Evolutionary conservation across 2,113 vertebrate genomes (phyloP).

Genomic region (Heterochromis multidens): DNA sequence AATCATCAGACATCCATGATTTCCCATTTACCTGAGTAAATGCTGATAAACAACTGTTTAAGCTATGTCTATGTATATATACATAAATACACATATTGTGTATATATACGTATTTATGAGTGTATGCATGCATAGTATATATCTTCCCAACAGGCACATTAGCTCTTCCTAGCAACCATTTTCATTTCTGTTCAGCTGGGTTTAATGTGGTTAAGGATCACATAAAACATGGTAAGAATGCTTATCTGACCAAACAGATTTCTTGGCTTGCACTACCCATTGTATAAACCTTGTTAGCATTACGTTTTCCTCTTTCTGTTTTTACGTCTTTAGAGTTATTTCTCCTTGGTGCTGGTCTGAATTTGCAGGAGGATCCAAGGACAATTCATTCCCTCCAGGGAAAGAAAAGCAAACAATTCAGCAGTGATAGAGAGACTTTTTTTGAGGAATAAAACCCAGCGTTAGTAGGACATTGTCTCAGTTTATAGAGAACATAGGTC

Average conservation of each 20-base stretch:
- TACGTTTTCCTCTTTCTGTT: conserved; percentile 10
- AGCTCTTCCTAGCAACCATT: background rate
- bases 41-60: background rate
- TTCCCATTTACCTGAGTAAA: background rate
- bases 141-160: background rate
- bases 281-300: conserved; percentile 39
- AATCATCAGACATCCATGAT: background rate
- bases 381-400: conserved; percentile 15
- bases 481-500: conserved; percentile 56
- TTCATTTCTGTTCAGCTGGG: background rate
- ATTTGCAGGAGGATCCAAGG: conserved; percentile 26
- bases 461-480: conserved; percentile 44
- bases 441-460: conserved; percentile 1
- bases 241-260: conserved; percentile 49
- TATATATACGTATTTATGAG: background rate
- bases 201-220: conserved; percentile 11
- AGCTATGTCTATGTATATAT: background rate
- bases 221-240: conserved; percentile 10
- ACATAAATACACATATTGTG: background rate
- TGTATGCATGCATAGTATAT: background rate
- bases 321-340: conserved; percentile 27
- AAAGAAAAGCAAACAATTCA: conserved; percentile 41
- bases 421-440: conserved; percentile 33
- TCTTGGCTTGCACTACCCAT: conserved; percentile 16
- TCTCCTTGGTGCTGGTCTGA: conserved; percentile 14